Evolutionary conservation across 2,888 invertebrate genomes (phyloP), one percentile per base, ranked within the genome.

Genomic region (Oegoconia quadripuncta): DNA sequence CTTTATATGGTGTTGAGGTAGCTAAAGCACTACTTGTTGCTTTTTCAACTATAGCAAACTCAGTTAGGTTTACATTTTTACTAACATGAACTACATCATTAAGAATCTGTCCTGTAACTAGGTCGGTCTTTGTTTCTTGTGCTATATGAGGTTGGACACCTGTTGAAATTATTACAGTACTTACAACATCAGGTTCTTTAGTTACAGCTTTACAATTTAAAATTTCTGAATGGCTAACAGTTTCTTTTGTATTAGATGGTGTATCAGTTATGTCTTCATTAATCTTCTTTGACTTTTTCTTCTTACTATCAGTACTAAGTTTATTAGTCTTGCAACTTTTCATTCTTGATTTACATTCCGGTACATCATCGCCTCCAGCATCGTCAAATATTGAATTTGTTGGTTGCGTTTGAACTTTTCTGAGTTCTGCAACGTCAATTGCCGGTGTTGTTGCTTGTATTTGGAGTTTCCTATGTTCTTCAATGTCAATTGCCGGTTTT

Each of bases 1-100:
- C 59, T 48, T 80, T 83, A 2, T 71, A 54, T 0, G 83, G 82
- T 6, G 84, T 84, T 3, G 81, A 83, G 6, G 80, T 80, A n/a
- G 80, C 80, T 34, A 79, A 52, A 35, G 77, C 79, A 46, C 62
- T 59, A 15, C 71, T 25, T 9, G 39, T 20, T 22, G 44, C 13
- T 28, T 55, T 51, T 32, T 48, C 48, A 39, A 41, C 52, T 39
- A 46, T 55, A 11, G 26, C 13, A n/a, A n/a, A n/a, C n/a, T n/a
- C n/a, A n/a, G n/a, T n/a, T n/a, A n/a, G n/a, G n/a, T n/a, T n/a
- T n/a, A n/a, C n/a, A n/a, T n/a, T n/a, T n/a, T n/a, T n/a, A n/a
- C n/a, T n/a, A n/a, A n/a, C n/a, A n/a, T n/a, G n/a, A n/a, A n/a
- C n/a, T n/a, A n/a, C n/a, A n/a, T n/a, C n/a, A n/a, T n/a, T n/a